These are phyloP conservation scores for Chionoecetes opilio DNA, from an alignment of 1,140 invertebrate species.

Conservation along the genomic window DNA sequence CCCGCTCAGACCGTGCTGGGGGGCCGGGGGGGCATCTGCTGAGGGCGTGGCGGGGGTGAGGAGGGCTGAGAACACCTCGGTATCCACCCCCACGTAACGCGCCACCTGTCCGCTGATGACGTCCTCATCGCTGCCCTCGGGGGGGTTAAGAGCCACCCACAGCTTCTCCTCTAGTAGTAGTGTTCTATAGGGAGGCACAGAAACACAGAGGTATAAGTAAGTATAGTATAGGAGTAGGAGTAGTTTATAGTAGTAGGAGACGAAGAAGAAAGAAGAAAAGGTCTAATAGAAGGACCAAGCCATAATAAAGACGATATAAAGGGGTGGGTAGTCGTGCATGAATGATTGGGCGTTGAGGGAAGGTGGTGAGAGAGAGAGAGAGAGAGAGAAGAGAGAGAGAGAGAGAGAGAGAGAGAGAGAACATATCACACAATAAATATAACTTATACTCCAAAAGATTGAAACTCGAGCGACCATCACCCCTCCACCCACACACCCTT, in stretches of 20 bases:
- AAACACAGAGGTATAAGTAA: neutral
- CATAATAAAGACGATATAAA: too few species aligned
- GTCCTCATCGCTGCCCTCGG: constrained; percentile 83
- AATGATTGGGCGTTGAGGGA: too few species aligned
- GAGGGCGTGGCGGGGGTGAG: constrained; percentile 86
- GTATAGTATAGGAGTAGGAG: neutral
- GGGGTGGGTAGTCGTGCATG: too few species aligned
- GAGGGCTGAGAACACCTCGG: constrained; percentile 92
- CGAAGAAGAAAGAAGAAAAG: too few species aligned
- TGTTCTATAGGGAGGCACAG: constrained; percentile 82
- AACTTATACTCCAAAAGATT: neutral
- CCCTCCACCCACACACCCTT: neutral
- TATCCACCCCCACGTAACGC: constrained; percentile 87
- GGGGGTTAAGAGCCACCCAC: constrained; percentile 91
- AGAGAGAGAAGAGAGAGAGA: neutral
- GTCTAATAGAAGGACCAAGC: too few species aligned
- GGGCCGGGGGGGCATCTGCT: neutral
- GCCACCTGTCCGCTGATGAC: constrained; percentile 82
- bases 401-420: constrained; percentile 18
- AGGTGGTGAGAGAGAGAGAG: neutral
- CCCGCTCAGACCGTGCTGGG: constrained; percentile 83
- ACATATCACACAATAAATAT: neutral
- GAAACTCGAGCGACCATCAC: neutral
- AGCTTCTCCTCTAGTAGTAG: constrained; percentile 90
- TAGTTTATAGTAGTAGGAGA: too few species aligned